Evolutionary conservation across 1,140 invertebrate genomes (phyloP).

Genomic region (Steinernema khuongi): DNA sequence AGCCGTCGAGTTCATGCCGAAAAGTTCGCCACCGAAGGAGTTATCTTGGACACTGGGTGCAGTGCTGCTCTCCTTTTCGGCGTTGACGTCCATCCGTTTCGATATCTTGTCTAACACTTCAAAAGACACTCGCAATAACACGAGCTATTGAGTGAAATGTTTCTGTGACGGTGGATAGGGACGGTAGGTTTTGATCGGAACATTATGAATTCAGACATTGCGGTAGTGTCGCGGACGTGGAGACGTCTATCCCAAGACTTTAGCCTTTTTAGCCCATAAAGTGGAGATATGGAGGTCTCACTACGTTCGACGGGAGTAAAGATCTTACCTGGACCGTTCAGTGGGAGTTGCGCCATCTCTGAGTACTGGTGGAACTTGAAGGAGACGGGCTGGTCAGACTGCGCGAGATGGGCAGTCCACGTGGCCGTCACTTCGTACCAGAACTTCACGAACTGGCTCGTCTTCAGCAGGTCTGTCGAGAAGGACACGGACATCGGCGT

Average conservation of each 20-base stretch:
- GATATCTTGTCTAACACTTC: background rate
- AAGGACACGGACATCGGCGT: background rate
- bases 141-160: too few relatives aligned
- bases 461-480: background rate
- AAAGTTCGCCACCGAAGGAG: background rate
- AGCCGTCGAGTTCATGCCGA: background rate
- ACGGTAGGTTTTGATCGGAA: too few relatives aligned
- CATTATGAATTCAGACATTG: too few relatives aligned
- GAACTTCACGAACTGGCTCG: background rate
- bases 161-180: too few relatives aligned
- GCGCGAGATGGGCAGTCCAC: background rate
- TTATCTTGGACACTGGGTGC: background rate
- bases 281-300: too few relatives aligned
- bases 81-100: background rate
- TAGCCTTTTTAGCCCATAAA: too few relatives aligned
- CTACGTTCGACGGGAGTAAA: too few relatives aligned
- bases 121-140: too few relatives aligned
- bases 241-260: too few relatives aligned
- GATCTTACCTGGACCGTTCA: background rate
- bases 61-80: background rate
- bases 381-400: background rate
- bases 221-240: too few relatives aligned
- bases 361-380: conserved; percentile 1
- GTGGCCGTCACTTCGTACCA: conserved; percentile 8
- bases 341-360: background rate